A percentile compares a stretch with the other conserved stretches of the same genome.
phyloP scores from a whole-genome alignment of 2,797 vertebrate genomes.

The Emys orbicularis region DNA sequence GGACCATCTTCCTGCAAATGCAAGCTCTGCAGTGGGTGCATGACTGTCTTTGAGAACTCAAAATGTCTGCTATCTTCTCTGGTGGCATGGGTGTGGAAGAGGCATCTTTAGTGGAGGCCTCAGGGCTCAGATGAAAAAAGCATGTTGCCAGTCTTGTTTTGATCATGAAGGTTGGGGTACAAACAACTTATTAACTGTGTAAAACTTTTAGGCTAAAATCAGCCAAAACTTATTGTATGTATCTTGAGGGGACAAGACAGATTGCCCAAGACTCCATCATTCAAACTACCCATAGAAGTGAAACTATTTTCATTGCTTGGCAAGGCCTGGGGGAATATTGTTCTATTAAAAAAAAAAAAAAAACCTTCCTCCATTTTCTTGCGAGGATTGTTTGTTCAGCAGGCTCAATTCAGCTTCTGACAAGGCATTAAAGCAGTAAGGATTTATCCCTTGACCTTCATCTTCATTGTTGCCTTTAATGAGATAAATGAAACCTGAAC shows the following conservation, averaged over 20 bases:
- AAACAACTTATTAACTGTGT: rapidly evolving
- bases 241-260: not conserved
- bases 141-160: not conserved
- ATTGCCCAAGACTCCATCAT: not conserved
- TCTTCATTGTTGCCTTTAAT: not conserved
- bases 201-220: not conserved
- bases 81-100: not conserved
- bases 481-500: not conserved
- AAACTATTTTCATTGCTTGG: not conserved
- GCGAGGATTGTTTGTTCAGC: rapidly evolving
- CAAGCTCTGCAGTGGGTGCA: not conserved
- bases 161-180: not conserved
- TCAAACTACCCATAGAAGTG: not conserved
- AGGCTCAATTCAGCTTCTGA: rapidly evolving
- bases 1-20: not conserved
- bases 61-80: not conserved
- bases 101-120: not conserved
- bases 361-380: not conserved
- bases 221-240: not conserved
- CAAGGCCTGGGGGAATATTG: not conserved
- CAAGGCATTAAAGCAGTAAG: not conserved
- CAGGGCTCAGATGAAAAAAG: not conserved
- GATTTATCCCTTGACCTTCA: not conserved
- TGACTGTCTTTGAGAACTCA: not conserved
- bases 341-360: not conserved